Conservation (phyloP, 1,140 invertebrate genomes). For the Telenomus remus region DNA sequence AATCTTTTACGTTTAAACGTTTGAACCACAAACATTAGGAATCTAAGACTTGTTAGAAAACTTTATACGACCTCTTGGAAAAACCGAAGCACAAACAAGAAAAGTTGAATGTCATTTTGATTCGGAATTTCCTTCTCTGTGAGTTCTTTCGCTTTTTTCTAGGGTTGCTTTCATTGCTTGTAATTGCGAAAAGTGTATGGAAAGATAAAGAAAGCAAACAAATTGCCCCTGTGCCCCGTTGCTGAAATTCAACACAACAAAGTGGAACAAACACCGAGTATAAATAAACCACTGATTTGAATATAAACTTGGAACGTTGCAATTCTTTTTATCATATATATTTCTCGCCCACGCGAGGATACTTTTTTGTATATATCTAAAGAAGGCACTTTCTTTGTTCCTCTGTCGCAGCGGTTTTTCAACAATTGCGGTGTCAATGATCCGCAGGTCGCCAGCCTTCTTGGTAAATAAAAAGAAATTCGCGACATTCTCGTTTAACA, state of each 20-base stretch:
- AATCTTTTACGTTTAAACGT: too few species aligned
- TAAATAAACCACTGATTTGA: constrained; percentile 49
- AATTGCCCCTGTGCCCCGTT: not conserved
- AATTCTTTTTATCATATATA: constrained; percentile 27
- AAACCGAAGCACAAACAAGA: constrained; percentile 4
- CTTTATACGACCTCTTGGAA: constrained; percentile 29
- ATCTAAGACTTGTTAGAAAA: constrained; percentile 7
- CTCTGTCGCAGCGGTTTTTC: constrained; percentile 22
- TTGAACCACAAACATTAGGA: not conserved
- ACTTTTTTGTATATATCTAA: constrained; percentile 38
- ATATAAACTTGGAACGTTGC: constrained; percentile 39
- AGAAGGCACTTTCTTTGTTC: constrained; percentile 20
- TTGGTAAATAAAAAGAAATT: constrained; percentile 26
- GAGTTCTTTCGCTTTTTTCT: constrained; percentile 1
- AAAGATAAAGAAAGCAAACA: not conserved
- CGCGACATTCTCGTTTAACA: too few species aligned
- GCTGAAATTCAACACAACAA: constrained; percentile 37
- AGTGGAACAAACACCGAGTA: constrained; percentile 34
- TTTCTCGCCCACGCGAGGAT: constrained; percentile 28
- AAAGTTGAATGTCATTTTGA: constrained; percentile 16
- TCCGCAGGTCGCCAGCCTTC: constrained; percentile 43
- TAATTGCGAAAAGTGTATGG: not conserved
- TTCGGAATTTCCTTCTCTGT: not conserved
- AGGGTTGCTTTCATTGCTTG: not conserved
- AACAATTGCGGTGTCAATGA: constrained; percentile 51